Evolutionary conservation across 2,888 invertebrate genomes (phyloP).

Genomic region (Siphonodentalium dalli): DNA sequence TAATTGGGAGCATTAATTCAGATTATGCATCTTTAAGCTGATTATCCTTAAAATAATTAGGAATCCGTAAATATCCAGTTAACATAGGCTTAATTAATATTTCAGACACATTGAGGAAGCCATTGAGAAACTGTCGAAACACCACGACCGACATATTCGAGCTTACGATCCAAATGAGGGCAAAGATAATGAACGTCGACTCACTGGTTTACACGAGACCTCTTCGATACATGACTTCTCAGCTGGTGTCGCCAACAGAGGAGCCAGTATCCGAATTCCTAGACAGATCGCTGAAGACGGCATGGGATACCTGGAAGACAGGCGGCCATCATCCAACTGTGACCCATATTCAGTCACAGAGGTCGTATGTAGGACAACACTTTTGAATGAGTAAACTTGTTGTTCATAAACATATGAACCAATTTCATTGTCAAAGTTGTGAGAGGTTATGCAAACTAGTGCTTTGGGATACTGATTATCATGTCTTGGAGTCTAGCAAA

Average conservation of each 20-base stretch:
- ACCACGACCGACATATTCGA: conserved; percentile 91
- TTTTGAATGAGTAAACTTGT: conserved; percentile 39
- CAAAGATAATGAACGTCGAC: conserved; percentile 92
- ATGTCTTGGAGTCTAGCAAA: no score
- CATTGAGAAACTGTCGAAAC: conserved; percentile 90
- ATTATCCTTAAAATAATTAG: no score
- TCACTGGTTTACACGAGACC: conserved; percentile 95
- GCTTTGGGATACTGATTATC: no score
- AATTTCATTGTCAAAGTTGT: no score
- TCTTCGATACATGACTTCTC: conserved; percentile 97
- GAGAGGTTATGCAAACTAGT: no score
- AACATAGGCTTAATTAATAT: no score
- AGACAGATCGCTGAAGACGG: conserved; percentile 83
- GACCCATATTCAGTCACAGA: conserved; percentile 64
- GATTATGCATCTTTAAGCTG: no score
- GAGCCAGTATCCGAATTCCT: conserved; percentile 81
- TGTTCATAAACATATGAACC: no score
- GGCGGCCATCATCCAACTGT: conserved; percentile 71
- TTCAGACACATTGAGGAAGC: conserved; percentile 90
- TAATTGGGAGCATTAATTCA: no score
- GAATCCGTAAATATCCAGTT: no score
- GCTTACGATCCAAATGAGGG: conserved; percentile 96
- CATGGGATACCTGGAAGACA: conserved; percentile 94
- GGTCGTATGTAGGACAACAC: conserved; percentile 41
- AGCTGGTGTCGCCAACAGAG: conserved; percentile 88